phyloP scores from a whole-genome alignment of 2,797 vertebrate species.

The Aplochiton taeniatus region DNA sequence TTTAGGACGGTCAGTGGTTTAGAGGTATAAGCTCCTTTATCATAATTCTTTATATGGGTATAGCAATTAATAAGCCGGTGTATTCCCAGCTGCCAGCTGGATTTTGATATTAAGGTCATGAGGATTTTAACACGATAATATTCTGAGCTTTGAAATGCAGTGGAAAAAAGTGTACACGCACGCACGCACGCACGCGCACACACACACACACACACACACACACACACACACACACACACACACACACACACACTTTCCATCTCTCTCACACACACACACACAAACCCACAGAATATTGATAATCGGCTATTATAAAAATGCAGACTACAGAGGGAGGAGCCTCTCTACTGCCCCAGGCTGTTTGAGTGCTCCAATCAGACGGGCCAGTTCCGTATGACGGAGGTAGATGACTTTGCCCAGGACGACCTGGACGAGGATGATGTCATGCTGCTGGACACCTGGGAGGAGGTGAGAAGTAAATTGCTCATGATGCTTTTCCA shows the following conservation, averaged over 20 bases:
- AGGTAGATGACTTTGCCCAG: constrained; percentile 84
- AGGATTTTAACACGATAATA: too few species aligned
- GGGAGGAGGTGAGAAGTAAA: constrained; percentile 85
- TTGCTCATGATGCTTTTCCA: too few species aligned
- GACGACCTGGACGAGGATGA: constrained; percentile 90
- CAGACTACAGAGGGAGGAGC: constrained; percentile 79
- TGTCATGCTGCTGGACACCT: constrained; percentile 90
- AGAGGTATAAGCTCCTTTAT: too few species aligned
- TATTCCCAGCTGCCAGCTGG: too few species aligned
- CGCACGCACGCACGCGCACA: not conserved
- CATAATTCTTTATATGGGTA: too few species aligned
- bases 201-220: not conserved
- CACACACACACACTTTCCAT: not conserved
- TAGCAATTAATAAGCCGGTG: too few species aligned
- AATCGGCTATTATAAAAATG: not conserved
- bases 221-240: not conserved
- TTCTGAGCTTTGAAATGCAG: not conserved
- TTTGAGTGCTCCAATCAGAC: constrained; percentile 94
- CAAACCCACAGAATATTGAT: not conserved
- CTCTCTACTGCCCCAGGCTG: constrained; percentile 79
- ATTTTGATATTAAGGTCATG: too few species aligned
- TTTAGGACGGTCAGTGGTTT: too few species aligned
- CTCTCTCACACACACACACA: too few species aligned
- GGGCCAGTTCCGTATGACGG: constrained; percentile 84
- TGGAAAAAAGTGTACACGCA: not conserved